A percentile compares a stretch with the other conserved stretches of the same genome.
phyloP scores from a whole-genome alignment of 2,888 invertebrate species.

The Lithophane socia region DNA sequence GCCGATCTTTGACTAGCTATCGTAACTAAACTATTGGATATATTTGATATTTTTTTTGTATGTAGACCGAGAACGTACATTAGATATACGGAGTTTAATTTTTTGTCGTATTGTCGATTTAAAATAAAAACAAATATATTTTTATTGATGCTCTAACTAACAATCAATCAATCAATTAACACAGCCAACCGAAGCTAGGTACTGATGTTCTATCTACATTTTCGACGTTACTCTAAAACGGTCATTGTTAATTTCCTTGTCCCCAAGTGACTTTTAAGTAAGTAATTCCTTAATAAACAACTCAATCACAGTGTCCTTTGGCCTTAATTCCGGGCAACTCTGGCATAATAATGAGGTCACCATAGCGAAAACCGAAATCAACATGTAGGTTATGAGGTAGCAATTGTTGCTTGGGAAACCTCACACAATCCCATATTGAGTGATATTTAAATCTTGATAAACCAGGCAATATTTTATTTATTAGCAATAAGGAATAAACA shows the following conservation, averaged over 20 bases:
- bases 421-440: neutral
- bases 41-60: too few relatives aligned
- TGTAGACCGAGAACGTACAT: too few relatives aligned
- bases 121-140: neutral
- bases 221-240: neutral
- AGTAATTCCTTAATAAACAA: neutral
- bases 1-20: too few relatives aligned
- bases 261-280: too few relatives aligned
- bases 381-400: neutral
- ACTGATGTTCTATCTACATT: neutral
- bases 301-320: conserved; percentile 1
- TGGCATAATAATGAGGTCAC: neutral
- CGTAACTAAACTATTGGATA: too few relatives aligned
- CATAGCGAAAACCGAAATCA: neutral
- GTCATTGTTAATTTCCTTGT: neutral
- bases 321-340: neutral
- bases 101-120: too few relatives aligned
- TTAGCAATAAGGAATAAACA: neutral
- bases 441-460: neutral
- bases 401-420: neutral
- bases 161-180: neutral
- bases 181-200: neutral
- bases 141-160: neutral
- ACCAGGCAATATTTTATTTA: neutral
- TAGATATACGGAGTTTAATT: too few relatives aligned